Base-by-base conservation (phyloP, 2,797 vertebrate species). In the Avahi laniger region DNA sequence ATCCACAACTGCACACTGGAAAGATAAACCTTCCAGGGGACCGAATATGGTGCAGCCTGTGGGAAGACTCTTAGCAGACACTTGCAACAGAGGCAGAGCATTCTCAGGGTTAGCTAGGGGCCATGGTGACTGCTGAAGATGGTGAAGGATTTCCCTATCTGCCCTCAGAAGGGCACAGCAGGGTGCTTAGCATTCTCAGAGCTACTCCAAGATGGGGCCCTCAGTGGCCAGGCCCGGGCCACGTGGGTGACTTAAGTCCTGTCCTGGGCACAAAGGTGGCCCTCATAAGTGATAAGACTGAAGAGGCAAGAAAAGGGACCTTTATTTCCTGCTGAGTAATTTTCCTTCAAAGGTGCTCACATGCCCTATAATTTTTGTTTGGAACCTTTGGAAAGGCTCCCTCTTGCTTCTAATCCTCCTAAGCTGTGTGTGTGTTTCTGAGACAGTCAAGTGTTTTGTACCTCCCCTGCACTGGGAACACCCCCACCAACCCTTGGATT, bases 151-250 rank as follows among this genome's bases (percentile, higher is more conserved):
- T 92, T 72, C 30, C 69, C 48, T 35, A 5, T 80, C 41, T 41
- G 87, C 63, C 94, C 43, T 41, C 33, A 69, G 86, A 94, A 91
- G 41, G 75, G 46, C 46, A 35, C 59, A 50, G 85, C 72, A 28
- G 24, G 67, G 86, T n/a, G 12, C 67, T 54, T 59, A 65, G 92
- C 48, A 35, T 52, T 48, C 54, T 63, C 76, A 41, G 38, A 70
- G 54, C 48, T 67, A 41, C 41, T 65, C 57, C 1, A 13, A 30
- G 52, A 46, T 38, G 18, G 59, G 35, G 2, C 6, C 54, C 14
- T 70, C 4, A 0, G 89, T 57, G 61, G 35, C 30, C 4, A 41
- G 89, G 18, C 48, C 28, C 48, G 33, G 65, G 48, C 43, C 70
- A 48, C 0, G 0, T 26, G 43, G 20, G 79, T 43, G 67, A 35